Evolutionary conservation across 2,888 invertebrate genomes (phyloP), one percentile per base, ranked within the genome.

Genomic region (Lypha dubia): DNA sequence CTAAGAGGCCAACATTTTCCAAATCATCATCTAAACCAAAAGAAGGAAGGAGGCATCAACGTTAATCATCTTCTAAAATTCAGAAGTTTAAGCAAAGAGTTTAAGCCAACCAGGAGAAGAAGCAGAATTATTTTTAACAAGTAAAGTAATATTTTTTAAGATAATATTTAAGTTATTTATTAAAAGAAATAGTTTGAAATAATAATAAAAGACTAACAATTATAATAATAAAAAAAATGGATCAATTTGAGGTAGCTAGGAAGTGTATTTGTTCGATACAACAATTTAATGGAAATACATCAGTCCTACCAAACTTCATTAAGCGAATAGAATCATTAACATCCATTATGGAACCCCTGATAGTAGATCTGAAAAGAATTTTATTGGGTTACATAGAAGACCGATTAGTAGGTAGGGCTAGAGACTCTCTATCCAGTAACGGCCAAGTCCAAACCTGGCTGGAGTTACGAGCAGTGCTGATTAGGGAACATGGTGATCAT

Each of bases 51-150:
- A n/a, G n/a, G n/a, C n/a, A n/a, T n/a, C n/a, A n/a, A n/a, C n/a
- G n/a, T n/a, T n/a, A n/a, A n/a, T n/a, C n/a, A n/a, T n/a, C n/a
- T n/a, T n/a, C 49, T 62, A 38, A 38, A 41, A 62, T 62, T 38
- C 62, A 62, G 62, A 62, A 62, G 63, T 63, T 24, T 63, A 63
- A 63, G 63, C 63, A 58, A 58, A 35, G 58, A 60, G 60, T 60
- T 60, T 35, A 35, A 35, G 58, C 58, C 63, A 63, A 63, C 44
- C 63, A 44, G 44, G 63, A 63, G 41, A 62, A 63, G 63, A 63
- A 63, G 44, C 63, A 44, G 63, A 63, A 44, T 63, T 63, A 63
- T 24, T 63, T 63, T 63, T n/a, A n/a, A n/a, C n/a, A n/a, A n/a
- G n/a, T n/a, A n/a, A n/a, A n/a, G n/a, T n/a, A n/a, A n/a, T n/a